A percentile compares a stretch with the other conserved stretches of the same genome.
Conservation (phyloP, 1,140 invertebrate species). For the Diplogasteroides magnus region DNA sequence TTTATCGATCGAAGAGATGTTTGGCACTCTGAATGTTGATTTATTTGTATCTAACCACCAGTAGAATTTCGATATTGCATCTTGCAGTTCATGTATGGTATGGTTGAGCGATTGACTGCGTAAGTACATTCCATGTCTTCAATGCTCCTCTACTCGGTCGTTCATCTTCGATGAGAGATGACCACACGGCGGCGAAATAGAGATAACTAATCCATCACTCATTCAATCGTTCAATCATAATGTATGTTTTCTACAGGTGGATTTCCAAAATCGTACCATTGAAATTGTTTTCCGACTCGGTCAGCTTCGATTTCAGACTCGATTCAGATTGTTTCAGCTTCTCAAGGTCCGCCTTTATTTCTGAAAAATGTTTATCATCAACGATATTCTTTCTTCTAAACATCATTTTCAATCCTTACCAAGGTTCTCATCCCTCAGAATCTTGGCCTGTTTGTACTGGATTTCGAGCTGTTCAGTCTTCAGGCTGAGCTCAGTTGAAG, state of each 20-base stretch:
- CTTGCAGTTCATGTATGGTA: too few species aligned
- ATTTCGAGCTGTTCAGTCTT: background rate
- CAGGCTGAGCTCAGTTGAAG: background rate
- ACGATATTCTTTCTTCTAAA: background rate
- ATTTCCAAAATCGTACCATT: background rate
- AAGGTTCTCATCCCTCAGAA: background rate
- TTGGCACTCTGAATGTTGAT: too few species aligned
- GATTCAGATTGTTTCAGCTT: background rate
- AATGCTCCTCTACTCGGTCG: too few species aligned
- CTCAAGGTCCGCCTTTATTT: background rate
- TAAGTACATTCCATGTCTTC: too few species aligned
- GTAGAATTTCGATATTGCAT: too few species aligned
- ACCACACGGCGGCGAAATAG: too few species aligned
- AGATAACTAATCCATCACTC: background rate
- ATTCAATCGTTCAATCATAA: too few species aligned
- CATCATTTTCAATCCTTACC: background rate
- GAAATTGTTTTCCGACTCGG: background rate
- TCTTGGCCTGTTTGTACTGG: background rate
- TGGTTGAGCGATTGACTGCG: too few species aligned
- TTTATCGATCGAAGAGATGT: background rate
- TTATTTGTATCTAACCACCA: too few species aligned
- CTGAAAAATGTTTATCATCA: background rate
- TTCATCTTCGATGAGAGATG: too few species aligned
- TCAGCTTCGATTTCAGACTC: background rate
- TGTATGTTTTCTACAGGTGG: background rate